Conservation (phyloP, 2,888 invertebrate species). For the Cynaeus angustus region DNA sequence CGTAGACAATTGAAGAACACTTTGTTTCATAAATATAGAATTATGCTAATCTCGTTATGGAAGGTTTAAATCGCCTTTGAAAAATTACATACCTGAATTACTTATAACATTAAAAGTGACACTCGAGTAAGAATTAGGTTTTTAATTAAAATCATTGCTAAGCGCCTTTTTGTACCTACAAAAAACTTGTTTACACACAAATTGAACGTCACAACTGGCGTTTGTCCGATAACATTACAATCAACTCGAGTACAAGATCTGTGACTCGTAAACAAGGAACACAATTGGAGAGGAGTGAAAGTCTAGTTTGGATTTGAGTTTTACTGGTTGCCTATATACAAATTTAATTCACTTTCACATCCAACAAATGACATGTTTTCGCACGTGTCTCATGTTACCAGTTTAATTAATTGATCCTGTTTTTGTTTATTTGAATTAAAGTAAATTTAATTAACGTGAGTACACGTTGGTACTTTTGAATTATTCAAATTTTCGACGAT, state of each 20-base stretch:
- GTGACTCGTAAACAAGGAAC: background rate
- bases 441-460: conserved; percentile 9
- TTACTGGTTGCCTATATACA: conserved; percentile 5
- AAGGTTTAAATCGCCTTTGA: too few species aligned
- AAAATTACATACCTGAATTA: too few species aligned
- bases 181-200: background rate
- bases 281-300: background rate
- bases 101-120: too few species aligned
- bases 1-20: background rate
- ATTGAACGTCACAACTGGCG: background rate
- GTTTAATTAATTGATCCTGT: conserved; percentile 18
- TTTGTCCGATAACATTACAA: background rate
- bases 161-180: too few species aligned
- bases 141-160: too few species aligned
- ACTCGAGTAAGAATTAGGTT: too few species aligned
- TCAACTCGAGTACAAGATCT: background rate
- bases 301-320: background rate
- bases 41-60: too few species aligned
- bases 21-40: background rate
- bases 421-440: background rate
- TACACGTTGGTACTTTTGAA: background rate
- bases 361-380: conserved; percentile 1
- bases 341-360: too few species aligned
- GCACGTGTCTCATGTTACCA: background rate
- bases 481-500: background rate